These are phyloP conservation scores for Pituophis catenifer DNA, from an alignment of 2,113 vertebrate species.

Conservation along the genomic window DNA sequence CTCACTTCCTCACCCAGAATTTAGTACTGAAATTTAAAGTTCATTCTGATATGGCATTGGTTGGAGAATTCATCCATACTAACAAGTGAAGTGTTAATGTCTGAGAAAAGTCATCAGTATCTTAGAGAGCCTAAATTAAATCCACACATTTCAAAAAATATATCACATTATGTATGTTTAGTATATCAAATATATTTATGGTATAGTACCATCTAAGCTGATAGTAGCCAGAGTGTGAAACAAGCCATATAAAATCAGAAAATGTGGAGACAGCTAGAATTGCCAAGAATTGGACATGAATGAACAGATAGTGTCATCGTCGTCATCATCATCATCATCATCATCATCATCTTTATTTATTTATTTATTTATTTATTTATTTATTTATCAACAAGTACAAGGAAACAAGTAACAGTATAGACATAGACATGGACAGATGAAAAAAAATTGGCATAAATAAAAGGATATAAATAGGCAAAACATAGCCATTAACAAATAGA, in stretches of 20 bases:
- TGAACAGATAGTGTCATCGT: background rate
- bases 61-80: background rate
- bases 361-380: no score
- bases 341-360: no score
- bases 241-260: background rate
- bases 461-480: no score
- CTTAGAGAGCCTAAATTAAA: background rate
- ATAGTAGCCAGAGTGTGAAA: background rate
- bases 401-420: no score
- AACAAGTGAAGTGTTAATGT: background rate
- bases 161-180: background rate
- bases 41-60: background rate
- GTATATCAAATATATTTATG: background rate
- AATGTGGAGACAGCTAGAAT: background rate
- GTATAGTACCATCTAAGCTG: background rate
- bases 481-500: no score
- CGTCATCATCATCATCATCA: no score
- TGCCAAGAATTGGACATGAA: background rate
- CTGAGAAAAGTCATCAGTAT: background rate
- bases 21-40: background rate
- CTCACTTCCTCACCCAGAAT: background rate
- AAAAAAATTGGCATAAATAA: no score
- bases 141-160: background rate
- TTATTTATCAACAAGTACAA: no score
- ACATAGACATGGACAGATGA: no score